These are phyloP conservation scores for Meles meles DNA, from an alignment of 2,113 vertebrate species.

Conservation along the genomic window DNA sequence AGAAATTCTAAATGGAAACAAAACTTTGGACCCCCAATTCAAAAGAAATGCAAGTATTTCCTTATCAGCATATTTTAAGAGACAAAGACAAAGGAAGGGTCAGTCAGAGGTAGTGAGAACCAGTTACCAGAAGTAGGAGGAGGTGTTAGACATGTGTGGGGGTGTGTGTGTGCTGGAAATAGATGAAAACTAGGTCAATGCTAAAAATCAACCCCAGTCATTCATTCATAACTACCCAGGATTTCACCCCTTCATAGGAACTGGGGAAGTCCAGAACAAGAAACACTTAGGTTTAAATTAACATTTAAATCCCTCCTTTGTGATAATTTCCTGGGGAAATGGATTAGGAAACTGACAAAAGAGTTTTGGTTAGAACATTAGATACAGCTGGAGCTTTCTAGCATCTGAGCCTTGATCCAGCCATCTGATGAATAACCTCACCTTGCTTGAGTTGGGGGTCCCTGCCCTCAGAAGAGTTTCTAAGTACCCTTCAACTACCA, in stretches of 20 bases:
- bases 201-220: neutral
- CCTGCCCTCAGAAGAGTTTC: neutral
- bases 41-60: constrained; percentile 30
- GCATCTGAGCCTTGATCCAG: neutral
- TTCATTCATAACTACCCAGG: neutral
- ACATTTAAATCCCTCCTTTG: neutral
- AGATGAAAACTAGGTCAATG: neutral
- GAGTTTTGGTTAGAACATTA: neutral
- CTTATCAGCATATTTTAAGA: constrained; percentile 22
- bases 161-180: neutral
- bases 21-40: neutral
- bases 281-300: constrained; percentile 4
- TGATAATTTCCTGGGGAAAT: neutral
- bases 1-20: constrained; percentile 33
- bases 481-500: neutral
- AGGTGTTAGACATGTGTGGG: neutral
- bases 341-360: constrained; percentile 5
- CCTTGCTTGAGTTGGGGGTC: neutral
- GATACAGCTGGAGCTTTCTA: neutral
- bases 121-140: constrained; percentile 13
- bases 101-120: neutral
- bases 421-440: neutral
- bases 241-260: neutral
- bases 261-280: neutral
- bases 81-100: neutral